Conservation (phyloP, 2,797 vertebrate species). For the Echiichthys vipera region DNA sequence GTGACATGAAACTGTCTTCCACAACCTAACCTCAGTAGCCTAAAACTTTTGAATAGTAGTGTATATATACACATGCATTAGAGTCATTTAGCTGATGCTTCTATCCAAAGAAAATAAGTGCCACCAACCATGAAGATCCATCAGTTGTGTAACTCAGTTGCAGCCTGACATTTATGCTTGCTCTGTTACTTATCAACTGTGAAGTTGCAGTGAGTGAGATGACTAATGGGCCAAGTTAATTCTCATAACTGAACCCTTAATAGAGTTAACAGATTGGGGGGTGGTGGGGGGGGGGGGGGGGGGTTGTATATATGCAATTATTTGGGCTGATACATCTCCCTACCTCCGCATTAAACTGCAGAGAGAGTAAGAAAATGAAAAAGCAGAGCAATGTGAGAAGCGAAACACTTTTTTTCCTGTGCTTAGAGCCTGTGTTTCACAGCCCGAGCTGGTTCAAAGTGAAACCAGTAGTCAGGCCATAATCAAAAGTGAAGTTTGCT, state of each 20-base stretch:
- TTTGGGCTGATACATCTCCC: not conserved
- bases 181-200: not conserved
- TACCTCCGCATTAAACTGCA: not conserved
- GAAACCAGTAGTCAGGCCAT: conserved; percentile 55
- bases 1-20: too few relatives aligned
- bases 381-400: conserved; percentile 9
- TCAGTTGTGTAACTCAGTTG: not conserved
- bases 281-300: too few relatives aligned
- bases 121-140: too few relatives aligned
- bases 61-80: too few relatives aligned
- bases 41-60: too few relatives aligned
- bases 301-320: not conserved
- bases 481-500: conserved; percentile 73
- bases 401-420: not conserved
- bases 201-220: not conserved
- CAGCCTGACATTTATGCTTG: not conserved
- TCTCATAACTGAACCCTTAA: not conserved
- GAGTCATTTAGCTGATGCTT: too few relatives aligned
- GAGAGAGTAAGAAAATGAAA: not conserved
- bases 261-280: not conserved
- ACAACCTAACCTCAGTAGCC: too few relatives aligned
- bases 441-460: conserved; percentile 59
- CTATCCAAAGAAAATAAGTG: too few relatives aligned
- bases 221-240: not conserved
- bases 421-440: conserved; percentile 32